phyloP scores from a whole-genome alignment of 2,888 invertebrate genomes.

The Scrobipalpa costella region DNA sequence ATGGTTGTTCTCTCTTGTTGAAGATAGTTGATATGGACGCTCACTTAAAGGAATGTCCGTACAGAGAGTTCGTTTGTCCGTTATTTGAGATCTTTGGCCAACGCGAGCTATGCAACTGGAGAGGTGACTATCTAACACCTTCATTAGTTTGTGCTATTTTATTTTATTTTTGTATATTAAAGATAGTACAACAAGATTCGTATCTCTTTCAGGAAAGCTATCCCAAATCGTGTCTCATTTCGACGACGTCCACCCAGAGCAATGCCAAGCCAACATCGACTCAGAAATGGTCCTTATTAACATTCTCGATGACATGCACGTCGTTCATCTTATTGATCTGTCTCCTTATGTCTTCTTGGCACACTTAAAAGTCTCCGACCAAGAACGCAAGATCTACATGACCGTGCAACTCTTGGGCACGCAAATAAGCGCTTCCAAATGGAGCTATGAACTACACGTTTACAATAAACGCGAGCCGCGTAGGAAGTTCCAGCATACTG shows the following conservation, averaged over 20 bases:
- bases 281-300: conserved; percentile 51
- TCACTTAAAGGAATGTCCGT: conserved; percentile 60
- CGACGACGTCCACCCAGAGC: conserved; percentile 46
- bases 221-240: conserved; percentile 55
- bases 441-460: conserved; percentile 63
- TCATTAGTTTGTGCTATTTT: no score
- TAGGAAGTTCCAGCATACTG: conserved; percentile 51
- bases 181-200: neutral
- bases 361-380: conserved; percentile 48
- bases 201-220: conserved; percentile 54
- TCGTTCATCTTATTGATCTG: conserved; percentile 47
- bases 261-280: conserved; percentile 47
- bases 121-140: conserved; percentile 41
- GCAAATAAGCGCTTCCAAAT: conserved; percentile 54
- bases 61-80: conserved; percentile 54
- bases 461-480: conserved; percentile 59
- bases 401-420: conserved; percentile 58
- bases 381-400: conserved; percentile 49
- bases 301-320: conserved; percentile 38
- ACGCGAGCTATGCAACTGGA: conserved; percentile 49
- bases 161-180: no score
- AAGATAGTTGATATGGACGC: conserved; percentile 45
- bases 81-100: conserved; percentile 38
- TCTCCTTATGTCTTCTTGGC: conserved; percentile 56
- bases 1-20: conserved; percentile 53